Percentiles rank a stretch among this genome's conserved stretches.
phyloP scores from a whole-genome alignment of 1,140 invertebrate species.

The Agrilus planipennis region DNA sequence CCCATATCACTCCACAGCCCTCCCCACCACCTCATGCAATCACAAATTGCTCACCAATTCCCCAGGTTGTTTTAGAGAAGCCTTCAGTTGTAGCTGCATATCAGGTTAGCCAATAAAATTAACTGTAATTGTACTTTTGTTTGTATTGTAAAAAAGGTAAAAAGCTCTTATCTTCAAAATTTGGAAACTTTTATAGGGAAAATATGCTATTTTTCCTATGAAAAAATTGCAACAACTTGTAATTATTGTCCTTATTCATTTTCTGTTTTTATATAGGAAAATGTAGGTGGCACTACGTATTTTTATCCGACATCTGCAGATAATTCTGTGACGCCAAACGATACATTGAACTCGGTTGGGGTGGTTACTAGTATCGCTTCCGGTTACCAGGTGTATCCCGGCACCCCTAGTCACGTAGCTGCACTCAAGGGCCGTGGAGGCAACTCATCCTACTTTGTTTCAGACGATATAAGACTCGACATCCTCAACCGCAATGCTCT shows the following conservation, averaged over 20 bases:
- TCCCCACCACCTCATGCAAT: conserved; percentile 21
- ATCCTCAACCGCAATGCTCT: conserved; percentile 66
- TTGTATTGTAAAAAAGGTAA: background rate
- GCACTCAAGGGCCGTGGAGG: conserved; percentile 36
- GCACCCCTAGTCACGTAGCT: conserved; percentile 50
- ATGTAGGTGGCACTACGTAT: conserved; percentile 88
- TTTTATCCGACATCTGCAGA: conserved; percentile 58
- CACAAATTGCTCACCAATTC: conserved; percentile 26
- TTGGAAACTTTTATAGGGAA: background rate
- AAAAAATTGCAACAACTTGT: background rate
- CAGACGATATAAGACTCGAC: conserved; percentile 62
- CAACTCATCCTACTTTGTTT: conserved; percentile 57
- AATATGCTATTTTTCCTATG: background rate
- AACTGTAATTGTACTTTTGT: background rate
- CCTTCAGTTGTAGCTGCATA: conserved; percentile 39
- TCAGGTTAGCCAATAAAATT: conserved; percentile 36
- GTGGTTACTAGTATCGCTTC: conserved; percentile 18
- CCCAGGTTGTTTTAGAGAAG: conserved; percentile 28
- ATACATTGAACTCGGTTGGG: conserved; percentile 16
- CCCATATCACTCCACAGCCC: conserved; percentile 24
- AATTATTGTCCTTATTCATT: conserved; percentile 20
- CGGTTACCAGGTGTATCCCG: conserved; percentile 49
- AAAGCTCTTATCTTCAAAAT: background rate
- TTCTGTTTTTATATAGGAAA: conserved; percentile 49
- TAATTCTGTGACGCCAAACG: conserved; percentile 27